A percentile compares a stretch with the other conserved stretches of the same genome.
phyloP scores from a whole-genome alignment of 1,140 invertebrate genomes.

The Scaptomyza montana region DNA sequence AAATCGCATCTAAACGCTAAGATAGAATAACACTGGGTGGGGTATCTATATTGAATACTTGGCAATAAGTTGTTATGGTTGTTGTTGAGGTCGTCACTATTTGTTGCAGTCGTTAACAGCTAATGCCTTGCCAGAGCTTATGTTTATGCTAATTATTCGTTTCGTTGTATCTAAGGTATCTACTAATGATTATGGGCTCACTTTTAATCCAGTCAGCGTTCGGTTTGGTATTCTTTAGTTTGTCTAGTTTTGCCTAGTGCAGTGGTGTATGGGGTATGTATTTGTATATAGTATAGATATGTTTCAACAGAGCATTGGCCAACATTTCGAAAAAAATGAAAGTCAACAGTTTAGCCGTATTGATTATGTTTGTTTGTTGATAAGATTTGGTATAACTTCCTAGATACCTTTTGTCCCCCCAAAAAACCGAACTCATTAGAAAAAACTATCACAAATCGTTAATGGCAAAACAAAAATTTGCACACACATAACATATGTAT shows the following conservation, averaged over 20 bases:
- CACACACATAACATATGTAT: neutral
- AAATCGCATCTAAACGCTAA: constrained; percentile 65
- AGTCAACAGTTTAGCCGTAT: constrained; percentile 62
- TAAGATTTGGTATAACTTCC: constrained; percentile 17
- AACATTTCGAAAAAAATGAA: constrained; percentile 67
- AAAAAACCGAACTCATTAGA: constrained; percentile 13
- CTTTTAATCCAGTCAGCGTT: constrained; percentile 28
- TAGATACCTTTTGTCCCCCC: constrained; percentile 51
- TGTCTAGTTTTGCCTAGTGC: constrained; percentile 34
- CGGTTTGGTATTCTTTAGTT: constrained; percentile 4
- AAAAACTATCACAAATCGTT: constrained; percentile 71
- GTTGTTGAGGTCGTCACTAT: constrained; percentile 21
- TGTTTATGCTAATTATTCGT: constrained; percentile 41
- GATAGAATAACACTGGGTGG: constrained; percentile 71
- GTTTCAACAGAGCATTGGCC: constrained; percentile 52
- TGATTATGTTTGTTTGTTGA: constrained; percentile 61
- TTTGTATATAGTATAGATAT: constrained; percentile 52
- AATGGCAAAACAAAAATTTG: constrained; percentile 47
- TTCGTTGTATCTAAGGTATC: constrained; percentile 59
- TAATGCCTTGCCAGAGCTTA: constrained; percentile 55
- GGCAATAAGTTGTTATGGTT: constrained; percentile 26
- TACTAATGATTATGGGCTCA: constrained; percentile 23
- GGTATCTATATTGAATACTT: constrained; percentile 41
- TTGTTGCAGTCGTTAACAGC: constrained; percentile 10
- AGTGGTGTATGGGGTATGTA: constrained; percentile 24